A percentile compares a stretch with the other conserved stretches of the same genome.
These are phyloP conservation scores for Crypturellus tataupa DNA, from an alignment of 2,797 vertebrate species.

Conservation along the genomic window DNA sequence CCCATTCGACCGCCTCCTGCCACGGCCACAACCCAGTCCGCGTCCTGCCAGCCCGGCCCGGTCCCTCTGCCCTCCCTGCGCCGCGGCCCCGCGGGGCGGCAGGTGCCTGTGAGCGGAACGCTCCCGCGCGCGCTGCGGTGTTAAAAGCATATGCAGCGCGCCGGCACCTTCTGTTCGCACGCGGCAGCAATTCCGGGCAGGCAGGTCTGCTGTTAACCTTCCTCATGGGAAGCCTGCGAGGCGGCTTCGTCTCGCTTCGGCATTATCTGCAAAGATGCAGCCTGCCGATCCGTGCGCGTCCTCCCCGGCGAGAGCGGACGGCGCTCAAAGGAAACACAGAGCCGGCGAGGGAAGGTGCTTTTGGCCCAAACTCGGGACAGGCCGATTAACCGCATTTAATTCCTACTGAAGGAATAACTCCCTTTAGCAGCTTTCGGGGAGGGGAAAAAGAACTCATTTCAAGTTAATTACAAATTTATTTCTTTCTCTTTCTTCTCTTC, in stretches of 20 bases:
- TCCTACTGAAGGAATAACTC: conserved; percentile 22
- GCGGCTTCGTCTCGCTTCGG: conserved; percentile 21
- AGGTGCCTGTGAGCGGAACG: conserved; percentile 38
- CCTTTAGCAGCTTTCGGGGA: background rate
- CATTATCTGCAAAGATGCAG: conserved; percentile 66
- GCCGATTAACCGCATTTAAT: background rate
- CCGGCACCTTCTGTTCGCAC: conserved; percentile 55
- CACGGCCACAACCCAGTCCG: rapidly evolving
- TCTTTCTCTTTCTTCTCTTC: conserved; percentile 37
- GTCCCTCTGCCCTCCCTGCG: background rate
- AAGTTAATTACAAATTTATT: conserved; percentile 70
- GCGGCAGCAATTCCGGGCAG: conserved; percentile 29
- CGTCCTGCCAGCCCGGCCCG: background rate
- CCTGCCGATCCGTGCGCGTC: conserved; percentile 57
- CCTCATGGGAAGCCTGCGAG: conserved; percentile 53
- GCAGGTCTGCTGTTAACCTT: conserved; percentile 68
- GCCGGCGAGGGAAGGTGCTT: background rate
- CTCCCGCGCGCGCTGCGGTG: conserved; percentile 20
- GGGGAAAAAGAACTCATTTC: background rate
- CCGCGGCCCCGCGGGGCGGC: conserved; percentile 18
- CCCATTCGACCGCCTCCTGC: rapidly evolving
- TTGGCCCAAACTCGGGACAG: background rate
- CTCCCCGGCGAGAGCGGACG: conserved; percentile 54
- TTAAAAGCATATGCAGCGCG: conserved; percentile 70
- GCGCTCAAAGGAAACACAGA: conserved; percentile 34